Base-by-base conservation (phyloP, 2,113 vertebrate species). In the Microcebus griseorufus region DNA sequence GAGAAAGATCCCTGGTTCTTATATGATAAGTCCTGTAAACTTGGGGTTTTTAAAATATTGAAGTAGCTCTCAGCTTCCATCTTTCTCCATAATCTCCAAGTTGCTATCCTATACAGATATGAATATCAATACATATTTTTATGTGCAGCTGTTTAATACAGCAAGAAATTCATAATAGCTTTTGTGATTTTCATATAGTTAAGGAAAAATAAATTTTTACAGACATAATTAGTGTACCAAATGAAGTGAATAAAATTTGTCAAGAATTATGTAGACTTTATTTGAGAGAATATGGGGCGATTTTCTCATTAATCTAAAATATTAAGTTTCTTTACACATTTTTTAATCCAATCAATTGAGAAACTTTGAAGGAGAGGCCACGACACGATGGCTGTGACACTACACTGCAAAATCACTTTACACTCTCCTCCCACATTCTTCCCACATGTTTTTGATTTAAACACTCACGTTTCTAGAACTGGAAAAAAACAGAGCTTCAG, bases 381-480 rank as follows among this genome's bases (percentile, higher is more conserved):
- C n/a, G 16, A 88, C 32, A 42, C 27, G 34, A 20, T 73, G 62
- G 12, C 32, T 88, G 5, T 29, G 42, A 72, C 18, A 62, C 62
- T 86, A 2, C 10, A n/a, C 27, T 85, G 2, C 37, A 93, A 88
- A 70, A 70, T 91, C 62, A 84, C 48, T 88, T 88, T 81, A 84
- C 4, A 84, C 14, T 22, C 2, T 32, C 92, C 62, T 58, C 82
- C 73, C 39, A 97, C 53, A 70, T 17, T 45, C 34, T 9, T 6
- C 48, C 82, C 48, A 87, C 23, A 83, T 45, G 42, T 84, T 55
- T 92, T 25, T 96, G 39, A 70, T 89, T 76, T 95, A 95, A 75
- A 14, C 94, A 55, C 75, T 96, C 18, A 10, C 34, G 70, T 82
- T 96, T 95, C 92, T 95, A 73, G 93, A 91, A 67, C 55, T 85